Evolutionary conservation across 2,797 vertebrate genomes (phyloP), one percentile per base, ranked within the genome.

Genomic region (Chelon labrosus): DNA sequence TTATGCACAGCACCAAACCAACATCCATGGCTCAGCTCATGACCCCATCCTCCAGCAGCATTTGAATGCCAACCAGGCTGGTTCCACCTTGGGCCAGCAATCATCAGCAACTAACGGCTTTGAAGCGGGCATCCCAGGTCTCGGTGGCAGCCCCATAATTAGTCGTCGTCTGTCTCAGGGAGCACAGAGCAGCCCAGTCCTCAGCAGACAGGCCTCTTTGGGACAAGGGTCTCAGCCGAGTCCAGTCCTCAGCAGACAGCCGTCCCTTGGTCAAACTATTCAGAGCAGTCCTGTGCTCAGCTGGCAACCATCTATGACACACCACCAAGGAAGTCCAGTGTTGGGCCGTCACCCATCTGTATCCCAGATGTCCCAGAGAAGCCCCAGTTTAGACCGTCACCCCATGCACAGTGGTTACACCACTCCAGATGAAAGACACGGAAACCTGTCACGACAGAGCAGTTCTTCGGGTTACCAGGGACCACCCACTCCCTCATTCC

Each of bases 401-500:
- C 87, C 90, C 6, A 91, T 95, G 83, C 96, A 97, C 7, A 96
- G 97, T 10, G 96, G 97, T 35, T 97, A 96, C 84, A 94, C 95
- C 60, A 96, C 95, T 10, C 96, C 95, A 0, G 97, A 99, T 39
- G 98, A 99, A 75, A 92, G 95, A 58, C 95, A 94, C 13, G 96
- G 94, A 10, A 95, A 95, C 0, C 89, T 99, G 79, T 98, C 97
- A 1, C 93, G 97, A 51, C 98, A 98, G 88, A 98, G 97, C 93
- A 99, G 98, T 79, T 97, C 96, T 39, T 97, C 97, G 0, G 97
- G 98, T 74, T 97, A 97, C 88, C 97, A 97, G 78, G 95, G 96
- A 44, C 97, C 98, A 0, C 96, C 97, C n/a, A 99, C 97, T 0
- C 98, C 98, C 0, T 97, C 96, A 60, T 99, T 99, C 92, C 97